Evolutionary conservation across 2,797 vertebrate species (phyloP).

Genomic region (Uromys caudimaculatus): DNA sequence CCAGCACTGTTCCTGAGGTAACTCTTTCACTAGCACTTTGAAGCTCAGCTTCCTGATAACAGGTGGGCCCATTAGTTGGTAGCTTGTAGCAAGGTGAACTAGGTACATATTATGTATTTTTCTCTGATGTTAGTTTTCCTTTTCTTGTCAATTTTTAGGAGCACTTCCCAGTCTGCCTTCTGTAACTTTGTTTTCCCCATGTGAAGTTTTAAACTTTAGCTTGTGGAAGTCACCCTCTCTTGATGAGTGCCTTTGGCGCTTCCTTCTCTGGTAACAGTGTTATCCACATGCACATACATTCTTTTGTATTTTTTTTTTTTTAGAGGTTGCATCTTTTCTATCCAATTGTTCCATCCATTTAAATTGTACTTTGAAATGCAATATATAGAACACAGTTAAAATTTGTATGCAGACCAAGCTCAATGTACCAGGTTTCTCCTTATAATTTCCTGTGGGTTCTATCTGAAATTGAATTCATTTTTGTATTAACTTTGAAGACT

Average conservation of each 20-base stretch:
- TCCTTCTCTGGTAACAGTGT: not conserved
- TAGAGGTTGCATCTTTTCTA: slow-evolving; percentile 27
- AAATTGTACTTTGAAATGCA: slow-evolving; percentile 23
- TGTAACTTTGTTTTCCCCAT: slow-evolving; percentile 36
- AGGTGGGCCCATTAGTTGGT: not conserved
- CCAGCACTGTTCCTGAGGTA: not conserved
- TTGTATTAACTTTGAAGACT: slow-evolving; percentile 46
- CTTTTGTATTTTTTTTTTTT: not conserved
- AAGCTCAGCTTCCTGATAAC: slow-evolving; percentile 11
- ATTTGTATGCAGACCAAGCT: slow-evolving; percentile 50
- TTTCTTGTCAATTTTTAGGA: slow-evolving; percentile 35
- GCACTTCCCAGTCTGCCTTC: slow-evolving; percentile 32
- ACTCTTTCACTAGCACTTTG: not conserved
- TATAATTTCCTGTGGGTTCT: slow-evolving; percentile 43
- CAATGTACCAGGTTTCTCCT: not conserved
- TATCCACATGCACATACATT: not conserved
- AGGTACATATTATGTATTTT: slow-evolving; percentile 8
- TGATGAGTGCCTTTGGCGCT: not conserved
- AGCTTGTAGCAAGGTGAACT: slow-evolving; percentile 16
- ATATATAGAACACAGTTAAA: slow-evolving; percentile 52
- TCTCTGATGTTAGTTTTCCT: slow-evolving; percentile 15
- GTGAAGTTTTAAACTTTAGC: slow-evolving; percentile 12
- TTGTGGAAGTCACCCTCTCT: not conserved
- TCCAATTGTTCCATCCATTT: slow-evolving; percentile 37
- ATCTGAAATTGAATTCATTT: slow-evolving; percentile 52